Percentiles rank a stretch among this genome's conserved stretches.
Conservation (phyloP, 2,797 vertebrate species). For the Babyrousa celebensis region DNA sequence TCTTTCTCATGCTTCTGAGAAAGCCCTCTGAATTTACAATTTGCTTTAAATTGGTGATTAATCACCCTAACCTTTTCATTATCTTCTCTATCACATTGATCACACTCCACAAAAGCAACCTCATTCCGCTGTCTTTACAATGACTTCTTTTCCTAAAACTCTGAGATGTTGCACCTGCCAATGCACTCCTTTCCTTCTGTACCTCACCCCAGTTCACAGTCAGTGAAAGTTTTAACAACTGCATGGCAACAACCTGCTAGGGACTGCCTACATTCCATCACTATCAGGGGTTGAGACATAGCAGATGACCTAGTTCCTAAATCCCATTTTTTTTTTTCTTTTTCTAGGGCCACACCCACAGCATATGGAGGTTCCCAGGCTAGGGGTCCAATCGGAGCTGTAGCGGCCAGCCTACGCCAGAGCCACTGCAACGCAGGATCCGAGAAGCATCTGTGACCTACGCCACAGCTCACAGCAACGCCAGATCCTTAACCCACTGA, state of each 20-base stretch:
- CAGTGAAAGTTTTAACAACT: not conserved
- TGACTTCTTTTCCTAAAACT: not conserved
- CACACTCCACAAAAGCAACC: not conserved
- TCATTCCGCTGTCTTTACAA: not conserved
- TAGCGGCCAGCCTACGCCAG: too few relatives aligned
- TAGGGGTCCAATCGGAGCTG: too few relatives aligned
- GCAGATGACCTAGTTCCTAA: not conserved
- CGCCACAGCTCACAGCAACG: too few relatives aligned
- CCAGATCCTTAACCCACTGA: too few relatives aligned
- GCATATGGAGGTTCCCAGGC: too few relatives aligned
- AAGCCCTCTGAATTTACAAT: not conserved
- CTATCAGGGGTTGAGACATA: not conserved
- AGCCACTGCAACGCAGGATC: too few relatives aligned
- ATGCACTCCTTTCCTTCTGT: not conserved
- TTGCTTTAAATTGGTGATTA: not conserved
- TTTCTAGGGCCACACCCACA: too few relatives aligned
- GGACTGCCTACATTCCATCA: not conserved
- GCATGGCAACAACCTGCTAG: too few relatives aligned
- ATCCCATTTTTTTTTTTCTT: not conserved
- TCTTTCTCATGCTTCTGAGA: conserved; percentile 11
- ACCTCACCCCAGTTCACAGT: not conserved
- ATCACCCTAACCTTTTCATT: not conserved
- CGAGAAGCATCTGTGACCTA: too few relatives aligned
- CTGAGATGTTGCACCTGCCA: not conserved
- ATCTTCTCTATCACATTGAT: not conserved